Evolutionary conservation across 2,888 invertebrate species (phyloP), one percentile per base, ranked within the genome.

Genomic region (Hydrotaea diabolus): DNA sequence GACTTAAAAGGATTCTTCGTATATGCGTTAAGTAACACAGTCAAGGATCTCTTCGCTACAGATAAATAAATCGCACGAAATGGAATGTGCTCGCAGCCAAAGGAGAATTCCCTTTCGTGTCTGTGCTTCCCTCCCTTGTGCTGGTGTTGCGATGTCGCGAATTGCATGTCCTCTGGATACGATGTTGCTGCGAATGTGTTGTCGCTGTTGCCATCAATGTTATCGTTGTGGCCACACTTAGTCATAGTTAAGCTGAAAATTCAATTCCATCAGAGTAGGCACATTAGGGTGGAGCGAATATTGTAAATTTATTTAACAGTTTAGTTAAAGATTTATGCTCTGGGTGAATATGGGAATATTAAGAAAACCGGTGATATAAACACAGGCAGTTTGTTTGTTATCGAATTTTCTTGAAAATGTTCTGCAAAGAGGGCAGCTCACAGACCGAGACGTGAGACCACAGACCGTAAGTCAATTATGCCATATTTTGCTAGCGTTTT

Each of bases 191-290:
- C n/a, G 49, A 49, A 49, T 19, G 55, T 57, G 55, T 57, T 21
- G 21, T 36, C 69, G 19, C 15, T 57, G n/a, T 11, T 71, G 26
- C 49, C 49, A 17, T 39, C 39, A 49, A 71, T 71, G 71, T 73
- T 59, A 69, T 82, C 76, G 76, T 82, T 85, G 79, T 79, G 79
- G 82, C 82, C 71, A 72, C 81, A 85, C 77, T 82, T 82, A 82
- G 76, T 82, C 79, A 82, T 77, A 77, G 73, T 77, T 80, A 80
- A 85, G 79, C 82, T 79, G 76, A 80, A 74, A 77, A 80, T 80
- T 80, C 79, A 85, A 82, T 85, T 79, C 39, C 71, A 77, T 80
- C 77, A 77, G 7, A 69, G 23, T 46, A n/a, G 31, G 62, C n/a
- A n/a, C 31, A 59, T n/a, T n/a, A n/a, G n/a, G n/a, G n/a, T n/a